Evolutionary conservation across 2,797 vertebrate species (phyloP).

Genomic region (Alca torda): DNA sequence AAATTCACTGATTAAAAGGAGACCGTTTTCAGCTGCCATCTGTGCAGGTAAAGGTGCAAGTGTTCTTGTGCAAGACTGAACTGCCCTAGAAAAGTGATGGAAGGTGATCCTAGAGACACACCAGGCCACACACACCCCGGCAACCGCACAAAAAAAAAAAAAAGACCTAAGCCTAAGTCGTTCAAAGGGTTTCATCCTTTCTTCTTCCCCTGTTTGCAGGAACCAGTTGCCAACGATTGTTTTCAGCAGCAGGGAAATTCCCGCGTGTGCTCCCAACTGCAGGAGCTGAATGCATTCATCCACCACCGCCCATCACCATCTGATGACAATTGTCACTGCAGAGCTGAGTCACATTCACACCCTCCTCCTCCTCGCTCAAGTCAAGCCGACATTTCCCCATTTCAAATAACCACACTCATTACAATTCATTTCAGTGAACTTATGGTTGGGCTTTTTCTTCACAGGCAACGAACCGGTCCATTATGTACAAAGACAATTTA

Average conservation of each 20-base stretch:
- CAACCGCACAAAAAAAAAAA: background rate
- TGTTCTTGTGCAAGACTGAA: background rate
- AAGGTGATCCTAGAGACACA: background rate
- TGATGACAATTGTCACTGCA: background rate
- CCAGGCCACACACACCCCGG: background rate
- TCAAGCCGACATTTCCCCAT: background rate
- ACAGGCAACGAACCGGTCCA: rapidly evolving
- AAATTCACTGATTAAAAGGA: rapidly evolving
- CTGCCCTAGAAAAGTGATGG: no score
- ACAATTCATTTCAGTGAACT: background rate
- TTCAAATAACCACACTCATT: background rate
- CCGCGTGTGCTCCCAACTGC: background rate
- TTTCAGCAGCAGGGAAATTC: background rate
- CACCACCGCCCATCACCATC: background rate
- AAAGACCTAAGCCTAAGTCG: background rate
- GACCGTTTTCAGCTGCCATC: background rate
- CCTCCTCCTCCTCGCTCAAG: background rate
- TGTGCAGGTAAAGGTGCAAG: background rate
- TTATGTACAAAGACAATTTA: rapidly evolving
- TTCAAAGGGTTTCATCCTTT: background rate
- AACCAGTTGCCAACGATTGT: background rate
- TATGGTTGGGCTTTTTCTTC: background rate
- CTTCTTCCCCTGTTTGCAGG: background rate
- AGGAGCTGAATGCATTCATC: background rate
- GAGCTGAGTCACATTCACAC: background rate